phyloP scores from a whole-genome alignment of 2,888 invertebrate species.

The Microctonus brassicae region DNA sequence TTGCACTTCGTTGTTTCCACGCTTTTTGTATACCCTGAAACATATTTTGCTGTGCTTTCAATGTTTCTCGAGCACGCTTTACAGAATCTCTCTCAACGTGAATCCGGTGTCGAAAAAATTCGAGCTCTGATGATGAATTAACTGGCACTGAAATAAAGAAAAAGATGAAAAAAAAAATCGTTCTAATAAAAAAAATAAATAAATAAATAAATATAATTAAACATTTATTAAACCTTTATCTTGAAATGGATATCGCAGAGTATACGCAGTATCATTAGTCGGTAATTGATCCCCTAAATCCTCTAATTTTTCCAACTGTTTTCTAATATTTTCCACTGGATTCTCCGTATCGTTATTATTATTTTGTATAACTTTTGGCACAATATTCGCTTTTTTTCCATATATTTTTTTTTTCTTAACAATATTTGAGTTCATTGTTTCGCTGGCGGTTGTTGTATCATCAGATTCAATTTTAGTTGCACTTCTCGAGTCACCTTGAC shows the following conservation, averaged over 20 bases:
- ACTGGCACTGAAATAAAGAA: conserved; percentile 56
- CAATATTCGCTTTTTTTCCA: conserved; percentile 66
- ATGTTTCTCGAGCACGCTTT: conserved; percentile 83
- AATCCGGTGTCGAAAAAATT: conserved; percentile 87
- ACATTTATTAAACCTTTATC: conserved; percentile 74
- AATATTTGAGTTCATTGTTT: conserved; percentile 62
- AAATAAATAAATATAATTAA: background rate
- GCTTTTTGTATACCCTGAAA: conserved; percentile 77
- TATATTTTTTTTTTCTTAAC: conserved; percentile 58
- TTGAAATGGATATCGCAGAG: conserved; percentile 84
- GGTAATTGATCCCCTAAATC: conserved; percentile 87
- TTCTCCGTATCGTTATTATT: conserved; percentile 61
- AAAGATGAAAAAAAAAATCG: background rate
- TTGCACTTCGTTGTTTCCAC: conserved; percentile 71
- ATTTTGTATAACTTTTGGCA: conserved; percentile 56
- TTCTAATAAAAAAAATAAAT: background rate
- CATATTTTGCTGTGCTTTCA: conserved; percentile 78
- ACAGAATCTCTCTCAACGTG: conserved; percentile 86
- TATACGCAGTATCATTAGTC: conserved; percentile 80
- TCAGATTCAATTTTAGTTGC: conserved; percentile 63
- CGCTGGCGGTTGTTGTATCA: conserved; percentile 66
- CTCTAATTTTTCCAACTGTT: conserved; percentile 84
- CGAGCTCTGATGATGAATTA: conserved; percentile 76
- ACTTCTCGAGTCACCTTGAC: conserved; percentile 43
- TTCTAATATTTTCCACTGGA: conserved; percentile 83